phyloP scores from a whole-genome alignment of 2,888 invertebrate genomes.

The Rhingia campestris region DNA sequence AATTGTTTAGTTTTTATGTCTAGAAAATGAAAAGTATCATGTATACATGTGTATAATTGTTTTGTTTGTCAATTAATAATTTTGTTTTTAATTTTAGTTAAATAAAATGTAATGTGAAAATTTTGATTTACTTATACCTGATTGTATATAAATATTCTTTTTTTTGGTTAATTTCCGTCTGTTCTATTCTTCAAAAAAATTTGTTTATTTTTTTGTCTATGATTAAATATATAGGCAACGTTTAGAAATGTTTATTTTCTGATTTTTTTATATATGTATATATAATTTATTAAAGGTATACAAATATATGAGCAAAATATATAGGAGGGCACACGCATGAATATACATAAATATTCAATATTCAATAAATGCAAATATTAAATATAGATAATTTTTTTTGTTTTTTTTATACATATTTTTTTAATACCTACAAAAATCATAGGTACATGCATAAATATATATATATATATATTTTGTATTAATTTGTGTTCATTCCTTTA shows the following conservation, averaged over 20 bases:
- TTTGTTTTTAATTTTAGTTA: slow-evolving; percentile 19
- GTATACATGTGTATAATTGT: slow-evolving; percentile 49
- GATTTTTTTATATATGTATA: slow-evolving; percentile 42
- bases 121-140: slow-evolving; percentile 74
- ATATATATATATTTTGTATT: slow-evolving; percentile 40
- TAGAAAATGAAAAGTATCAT: slow-evolving; percentile 5
- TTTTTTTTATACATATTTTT: slow-evolving; percentile 30
- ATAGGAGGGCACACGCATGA: slow-evolving; percentile 75
- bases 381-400: slow-evolving; percentile 58
- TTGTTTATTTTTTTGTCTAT: slow-evolving; percentile 48
- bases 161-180: slow-evolving; percentile 43
- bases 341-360: slow-evolving; percentile 74
- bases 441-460: slow-evolving; percentile 64
- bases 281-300: slow-evolving; percentile 68
- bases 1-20: slow-evolving; percentile 14
- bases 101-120: slow-evolving; percentile 59
- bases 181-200: slow-evolving; percentile 19
- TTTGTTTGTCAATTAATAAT: neutral
- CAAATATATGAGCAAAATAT: slow-evolving; percentile 75
- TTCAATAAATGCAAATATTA: slow-evolving; percentile 74
- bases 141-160: slow-evolving; percentile 71
- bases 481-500: slow-evolving; percentile 35
- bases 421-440: slow-evolving; percentile 74
- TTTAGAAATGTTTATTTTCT: slow-evolving; percentile 72
- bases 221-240: slow-evolving; percentile 73